Evolutionary conservation across 2,888 invertebrate species (phyloP), one percentile per base, ranked within the genome.

Genomic region (Branchipolynoe longqiensis): DNA sequence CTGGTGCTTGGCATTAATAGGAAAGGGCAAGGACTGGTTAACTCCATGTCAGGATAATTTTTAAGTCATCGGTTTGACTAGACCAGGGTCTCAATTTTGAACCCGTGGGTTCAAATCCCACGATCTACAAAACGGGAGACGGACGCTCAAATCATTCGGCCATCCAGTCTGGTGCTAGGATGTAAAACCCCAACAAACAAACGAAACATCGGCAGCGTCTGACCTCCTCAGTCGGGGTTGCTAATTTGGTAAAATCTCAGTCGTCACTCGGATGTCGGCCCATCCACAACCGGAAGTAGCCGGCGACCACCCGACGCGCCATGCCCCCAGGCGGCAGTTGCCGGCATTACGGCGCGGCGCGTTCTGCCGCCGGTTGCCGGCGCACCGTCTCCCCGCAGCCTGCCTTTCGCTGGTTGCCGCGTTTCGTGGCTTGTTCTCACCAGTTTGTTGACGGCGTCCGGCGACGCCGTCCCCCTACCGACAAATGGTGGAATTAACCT

Each of bases 401-500:
- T 69, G 22, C 8, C 8, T 38, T 69, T 69, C 28, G 41, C 54
- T 48, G 33, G 41, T 28, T 41, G 48, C 28, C 78, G 28, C 78
- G n/a, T n/a, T n/a, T n/a, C n/a, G n/a, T 78, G 28, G 54, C 48
- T 78, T 78, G 48, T 78, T 6, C 48, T 78, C 54, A 48, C 48
- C 48, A 78, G n/a, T n/a, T n/a, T n/a, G n/a, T n/a, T n/a, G n/a
- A n/a, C n/a, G n/a, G n/a, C n/a, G n/a, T n/a, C n/a, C n/a, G n/a
- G n/a, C 78, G 78, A n/a, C 78, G 18, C 25, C 48, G 28, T 41
- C 48, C n/a, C 22, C 48, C 54, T 18, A 33, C n/a, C 41, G 54
- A 78, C 78, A 78, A 78, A 78, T 78, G 48, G 78, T 25, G 18
- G 48, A 78, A 78, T 78, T 78, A 78, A 78, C 78, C 78, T 28